Base-by-base conservation (phyloP, 2,888 invertebrate genomes). In the Melipona beecheii region DNA sequence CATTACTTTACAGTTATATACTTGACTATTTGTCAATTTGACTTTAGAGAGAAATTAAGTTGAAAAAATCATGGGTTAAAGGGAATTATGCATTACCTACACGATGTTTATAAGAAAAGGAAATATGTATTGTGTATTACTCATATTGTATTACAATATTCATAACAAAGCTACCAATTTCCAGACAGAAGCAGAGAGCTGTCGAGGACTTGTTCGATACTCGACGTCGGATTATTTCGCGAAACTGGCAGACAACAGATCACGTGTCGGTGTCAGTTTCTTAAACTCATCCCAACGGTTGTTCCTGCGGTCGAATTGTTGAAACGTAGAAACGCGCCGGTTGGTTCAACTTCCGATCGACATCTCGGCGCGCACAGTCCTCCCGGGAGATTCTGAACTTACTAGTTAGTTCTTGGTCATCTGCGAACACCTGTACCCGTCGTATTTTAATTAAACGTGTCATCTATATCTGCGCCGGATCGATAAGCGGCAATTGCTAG, bases 361-460 rank as follows among this genome's bases (percentile, higher is more conserved):
- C 71, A n/a, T 65, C 71, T 43, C 36, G 27, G 24, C 21, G 24
- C 21, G 27, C 13, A n/a, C 71, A 43, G 15, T 64, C 31, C n/a
- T 77, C 78, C 64, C 27, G 15, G 62, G 78, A 56, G 78, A 78
- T 17, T 27, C 62, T 17, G 62, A 81, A 86, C 81, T 86, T 84
- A 52, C 81, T 76, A 76, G 81, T 85, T 84, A 85, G 78, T 84
- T 85, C 76, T 81, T 65, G 62, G 78, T 65, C 78, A 86, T 74
- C 81, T 64, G 64, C 62, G 81, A 84, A 81, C 85, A 84, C 84
- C 84, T 84, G 81, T 75, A 84, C 36, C 81, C 58, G 81, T 71
- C 78, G 81, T 76, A 81, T 78, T 81, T 78, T 84, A 86, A 84
- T 84, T 86, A 81, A 81, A 84, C 81, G 78, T 75, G 71, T 81